Evolutionary conservation across 2,797 vertebrate genomes (phyloP), one percentile per base, ranked within the genome.

Genomic region (Arrhamphus sclerolepis): DNA sequence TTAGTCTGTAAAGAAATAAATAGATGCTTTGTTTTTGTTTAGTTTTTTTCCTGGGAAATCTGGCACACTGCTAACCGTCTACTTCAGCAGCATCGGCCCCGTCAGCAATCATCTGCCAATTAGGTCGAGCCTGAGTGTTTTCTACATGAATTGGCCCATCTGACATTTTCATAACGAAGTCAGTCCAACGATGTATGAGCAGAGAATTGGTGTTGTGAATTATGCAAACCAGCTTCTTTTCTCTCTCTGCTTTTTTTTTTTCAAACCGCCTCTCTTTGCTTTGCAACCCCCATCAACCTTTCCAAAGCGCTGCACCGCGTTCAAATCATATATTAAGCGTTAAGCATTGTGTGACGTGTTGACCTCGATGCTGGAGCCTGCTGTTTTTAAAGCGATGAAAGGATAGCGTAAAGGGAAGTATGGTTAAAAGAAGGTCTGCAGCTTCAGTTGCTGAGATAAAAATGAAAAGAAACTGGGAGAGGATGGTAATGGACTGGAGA

Each of bases 121-220:
- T 78, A 73, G 70, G 64, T 81, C 70, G 66, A 65, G 64, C 41
- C 49, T 21, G 14, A 31, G 43, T 17, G 28, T 60, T 66, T 80
- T 85, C 73, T 72, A 75, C 73, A 75, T 79, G 75, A 89, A 53
- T 56, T 58, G 50, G 38, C 59, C 69, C 63, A 61, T 77, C 62
- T 82, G 78, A 84, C 71, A 54, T 77, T 70, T 70, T 49, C 66
- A 81, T 70, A 73, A 75, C 62, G 48, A 77, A 60, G 63, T 47
- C 20, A 40, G 29, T 66, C 57, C 39, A 58, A 39, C 34, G 70
- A 71, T 50, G 58, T 53, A 62, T 70, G 68, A 59, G 57, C 26
- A 26, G 29, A 44, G 62, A 71, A 56, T 53, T 56, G 56, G 56
- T 58, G 56, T 66, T 69, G 59, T 43, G 19, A 86, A 85, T 84